Conservation (phyloP, 2,888 invertebrate genomes). For the Trypoxylon attenuatum region DNA sequence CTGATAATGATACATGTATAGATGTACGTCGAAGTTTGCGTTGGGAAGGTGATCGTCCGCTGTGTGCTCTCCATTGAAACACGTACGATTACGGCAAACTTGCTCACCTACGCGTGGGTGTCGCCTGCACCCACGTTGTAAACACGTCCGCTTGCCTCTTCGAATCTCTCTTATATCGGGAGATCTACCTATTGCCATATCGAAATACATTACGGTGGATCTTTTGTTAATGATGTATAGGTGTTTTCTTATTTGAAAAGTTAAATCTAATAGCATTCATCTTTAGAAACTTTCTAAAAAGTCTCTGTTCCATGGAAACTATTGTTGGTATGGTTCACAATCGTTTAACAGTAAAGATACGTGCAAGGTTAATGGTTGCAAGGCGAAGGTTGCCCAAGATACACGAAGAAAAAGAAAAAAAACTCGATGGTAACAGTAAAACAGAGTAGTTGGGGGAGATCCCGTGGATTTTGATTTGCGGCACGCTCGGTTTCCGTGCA, state of each 20-base stretch:
- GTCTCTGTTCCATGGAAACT: no score
- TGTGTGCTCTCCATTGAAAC: slow-evolving; percentile 12
- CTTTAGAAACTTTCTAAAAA: neutral
- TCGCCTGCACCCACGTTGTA: slow-evolving; percentile 29
- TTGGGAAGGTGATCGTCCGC: slow-evolving; percentile 21
- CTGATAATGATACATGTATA: no score
- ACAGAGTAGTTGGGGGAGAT: neutral
- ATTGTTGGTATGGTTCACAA: no score
- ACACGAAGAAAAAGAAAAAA: neutral
- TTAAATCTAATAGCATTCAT: neutral
- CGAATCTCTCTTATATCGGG: slow-evolving; percentile 3
- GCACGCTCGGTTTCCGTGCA: neutral
- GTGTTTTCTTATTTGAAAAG: neutral
- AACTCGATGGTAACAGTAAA: neutral
- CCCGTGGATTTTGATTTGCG: neutral
- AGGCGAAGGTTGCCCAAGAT: neutral
- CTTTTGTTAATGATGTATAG: neutral
- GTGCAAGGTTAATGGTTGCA: no score
- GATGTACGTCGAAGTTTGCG: slow-evolving; percentile 20
- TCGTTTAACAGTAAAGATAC: no score
- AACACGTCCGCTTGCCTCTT: slow-evolving; percentile 6
- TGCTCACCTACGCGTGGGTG: slow-evolving; percentile 24
- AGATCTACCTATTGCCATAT: slow-evolving; percentile 15
- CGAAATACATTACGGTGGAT: neutral
- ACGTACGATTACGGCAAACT: slow-evolving; percentile 25